Base-by-base conservation (phyloP, 2,888 invertebrate species). In the Drosophila colorata region DNA sequence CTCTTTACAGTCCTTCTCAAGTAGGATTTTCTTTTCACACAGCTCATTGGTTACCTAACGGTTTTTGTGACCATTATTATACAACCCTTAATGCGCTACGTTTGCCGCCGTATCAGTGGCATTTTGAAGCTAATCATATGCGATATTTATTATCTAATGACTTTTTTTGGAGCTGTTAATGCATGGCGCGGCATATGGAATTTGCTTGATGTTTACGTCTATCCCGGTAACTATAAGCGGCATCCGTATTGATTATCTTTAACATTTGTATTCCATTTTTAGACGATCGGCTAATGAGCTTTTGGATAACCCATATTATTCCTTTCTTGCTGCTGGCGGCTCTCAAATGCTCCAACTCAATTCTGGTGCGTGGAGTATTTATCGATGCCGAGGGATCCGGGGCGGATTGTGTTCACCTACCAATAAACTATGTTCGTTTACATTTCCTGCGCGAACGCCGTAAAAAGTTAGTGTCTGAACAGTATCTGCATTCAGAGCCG, bases 171-270 rank as follows among this genome's bases (percentile, higher is more conserved):
- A 13, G 97, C 97, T 0, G 95, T 97, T 55, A 97, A 97, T 91
- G 96, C 97, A 11, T 97, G 97, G 97, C 94, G 97, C 46, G 97
- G 97, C 13, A 94, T 97, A 59, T 97, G 97, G 97, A 95, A 95
- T 71, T 92, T 96, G 60, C 93, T 97, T 23, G 96, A 97, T 91
- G 93, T 95, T 37, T 96, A 96, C 92, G 94, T 97, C 71, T 94
- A 96, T 77, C 95, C 96, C 92, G 95, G 96, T 96, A 89, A 91
- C 51, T 53, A 40, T 37, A 2, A 1, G 2, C 8, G 14, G 5
- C 16, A 11, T 6, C 33, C 6, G 0, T 4, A 0, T 8, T 28
- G 11, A 1, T 4, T 1, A 4, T 5, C 1, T 7, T 2, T 2
- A 9, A 16, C 16, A 23, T 13, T 5, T 25, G 0, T 13, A 18